Evolutionary conservation across 2,113 vertebrate genomes (phyloP).

Genomic region (Mobula hypostoma): DNA sequence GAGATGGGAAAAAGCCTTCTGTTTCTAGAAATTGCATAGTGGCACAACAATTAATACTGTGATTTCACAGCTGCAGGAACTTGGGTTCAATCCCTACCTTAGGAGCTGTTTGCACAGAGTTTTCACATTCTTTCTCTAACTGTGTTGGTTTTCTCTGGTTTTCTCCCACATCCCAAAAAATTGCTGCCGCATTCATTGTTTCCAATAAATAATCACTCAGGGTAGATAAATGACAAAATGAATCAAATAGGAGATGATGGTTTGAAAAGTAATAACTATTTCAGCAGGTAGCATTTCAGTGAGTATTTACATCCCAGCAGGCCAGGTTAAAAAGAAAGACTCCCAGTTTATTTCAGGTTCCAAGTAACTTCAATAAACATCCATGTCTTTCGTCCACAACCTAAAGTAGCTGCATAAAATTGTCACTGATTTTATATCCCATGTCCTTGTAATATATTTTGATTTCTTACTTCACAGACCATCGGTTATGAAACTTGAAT

Average conservation of each 20-base stretch:
- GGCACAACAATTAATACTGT: too few species aligned
- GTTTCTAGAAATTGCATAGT: not conserved
- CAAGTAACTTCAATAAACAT: not conserved
- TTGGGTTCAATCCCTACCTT: too few species aligned
- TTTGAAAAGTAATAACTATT: not conserved
- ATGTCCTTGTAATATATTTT: not conserved
- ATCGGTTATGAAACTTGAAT: not conserved
- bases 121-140: too few species aligned
- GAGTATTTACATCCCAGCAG: not conserved
- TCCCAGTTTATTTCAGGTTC: constrained; percentile 4
- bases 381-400: not conserved
- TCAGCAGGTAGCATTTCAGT: not conserved
- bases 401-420: constrained; percentile 2
- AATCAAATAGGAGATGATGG: too few species aligned
- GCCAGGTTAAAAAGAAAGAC: not conserved
- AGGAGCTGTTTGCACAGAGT: too few species aligned
- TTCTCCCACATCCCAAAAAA: too few species aligned
- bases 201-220: too few species aligned
- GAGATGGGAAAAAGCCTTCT: not conserved
- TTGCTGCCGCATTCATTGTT: too few species aligned
- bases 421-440: constrained; percentile 23
- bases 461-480: constrained; percentile 6
- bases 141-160: too few species aligned
- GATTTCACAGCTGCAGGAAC: too few species aligned
- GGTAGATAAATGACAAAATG: too few species aligned